Conservation (phyloP, 2,797 vertebrate genomes). For the Bradypodion pumilum region DNA sequence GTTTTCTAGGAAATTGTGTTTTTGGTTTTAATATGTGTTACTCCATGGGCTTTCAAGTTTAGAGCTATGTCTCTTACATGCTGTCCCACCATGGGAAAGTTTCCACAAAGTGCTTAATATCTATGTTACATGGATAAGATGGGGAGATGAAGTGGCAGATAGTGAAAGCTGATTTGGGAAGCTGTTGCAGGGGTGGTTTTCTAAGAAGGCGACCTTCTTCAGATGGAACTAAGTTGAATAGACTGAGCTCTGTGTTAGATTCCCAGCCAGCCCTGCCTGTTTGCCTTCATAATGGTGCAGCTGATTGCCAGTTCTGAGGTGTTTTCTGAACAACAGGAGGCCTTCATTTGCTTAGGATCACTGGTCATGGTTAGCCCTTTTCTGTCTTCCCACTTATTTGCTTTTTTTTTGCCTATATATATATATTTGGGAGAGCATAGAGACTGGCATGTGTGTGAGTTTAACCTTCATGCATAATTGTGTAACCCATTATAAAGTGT, state of each 20-base stretch:
- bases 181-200: background rate
- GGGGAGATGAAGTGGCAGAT: too few relatives aligned
- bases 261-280: background rate
- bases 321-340: slow-evolving; percentile 71
- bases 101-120: background rate
- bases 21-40: background rate
- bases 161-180: background rate
- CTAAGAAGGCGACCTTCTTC: slow-evolving; percentile 7
- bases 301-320: slow-evolving; percentile 67
- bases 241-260: background rate
- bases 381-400: slow-evolving; percentile 70
- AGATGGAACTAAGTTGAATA: slow-evolving; percentile 13
- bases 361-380: slow-evolving; percentile 40
- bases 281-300: slow-evolving; percentile 42
- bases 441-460: slow-evolving; percentile 61
- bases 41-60: background rate
- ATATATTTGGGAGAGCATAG: slow-evolving; percentile 53
- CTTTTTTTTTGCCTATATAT: slow-evolving; percentile 41
- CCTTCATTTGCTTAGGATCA: slow-evolving; percentile 72
- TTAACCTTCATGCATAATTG: slow-evolving; percentile 73
- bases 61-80: background rate
- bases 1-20: background rate
- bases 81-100: background rate
- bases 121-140: background rate
- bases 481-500: slow-evolving; percentile 69